A percentile compares a stretch with the other conserved stretches of the same genome.
Evolutionary conservation across 37 sponge, comb jelly and placozoan species (phyloP).

Genomic region (Halichondria panicea): DNA sequence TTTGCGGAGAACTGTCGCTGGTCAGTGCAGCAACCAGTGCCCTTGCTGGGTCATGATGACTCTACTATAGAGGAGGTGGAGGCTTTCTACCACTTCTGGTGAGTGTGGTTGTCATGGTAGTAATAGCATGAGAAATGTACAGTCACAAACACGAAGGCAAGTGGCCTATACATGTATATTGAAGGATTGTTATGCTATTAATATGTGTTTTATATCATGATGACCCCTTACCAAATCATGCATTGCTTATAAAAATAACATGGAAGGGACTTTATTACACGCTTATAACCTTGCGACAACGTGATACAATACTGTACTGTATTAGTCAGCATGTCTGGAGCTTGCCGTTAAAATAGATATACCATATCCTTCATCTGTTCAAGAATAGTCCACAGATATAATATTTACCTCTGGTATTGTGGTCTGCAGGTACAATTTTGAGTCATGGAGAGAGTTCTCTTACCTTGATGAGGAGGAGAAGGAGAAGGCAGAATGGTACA

Average conservation of each 20-base stretch:
- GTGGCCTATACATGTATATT: not conserved
- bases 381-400: too few relatives aligned
- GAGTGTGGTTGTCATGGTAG: conserved; percentile 5
- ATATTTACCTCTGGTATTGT: too few relatives aligned
- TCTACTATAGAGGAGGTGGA: conserved; percentile 74
- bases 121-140: not conserved
- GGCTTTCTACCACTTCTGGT: conserved; percentile 92
- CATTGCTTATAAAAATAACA: too few relatives aligned
- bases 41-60: conserved; percentile 64
- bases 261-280: too few relatives aligned
- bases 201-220: too few relatives aligned
- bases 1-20: conserved; percentile 85
- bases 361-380: too few relatives aligned
- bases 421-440: conserved; percentile 77
- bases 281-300: too few relatives aligned
- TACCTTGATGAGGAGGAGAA: conserved; percentile 91
- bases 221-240: too few relatives aligned
- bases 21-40: conserved; percentile 86
- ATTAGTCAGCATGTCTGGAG: too few relatives aligned
- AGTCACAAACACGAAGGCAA: not conserved
- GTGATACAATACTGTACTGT: too few relatives aligned
- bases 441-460: conserved; percentile 97
- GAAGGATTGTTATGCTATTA: not conserved
- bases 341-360: too few relatives aligned
- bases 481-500: conserved; percentile 91